These are phyloP conservation scores for Lepidurus packardi DNA, from an alignment of 1,140 invertebrate species.

Conservation along the genomic window DNA sequence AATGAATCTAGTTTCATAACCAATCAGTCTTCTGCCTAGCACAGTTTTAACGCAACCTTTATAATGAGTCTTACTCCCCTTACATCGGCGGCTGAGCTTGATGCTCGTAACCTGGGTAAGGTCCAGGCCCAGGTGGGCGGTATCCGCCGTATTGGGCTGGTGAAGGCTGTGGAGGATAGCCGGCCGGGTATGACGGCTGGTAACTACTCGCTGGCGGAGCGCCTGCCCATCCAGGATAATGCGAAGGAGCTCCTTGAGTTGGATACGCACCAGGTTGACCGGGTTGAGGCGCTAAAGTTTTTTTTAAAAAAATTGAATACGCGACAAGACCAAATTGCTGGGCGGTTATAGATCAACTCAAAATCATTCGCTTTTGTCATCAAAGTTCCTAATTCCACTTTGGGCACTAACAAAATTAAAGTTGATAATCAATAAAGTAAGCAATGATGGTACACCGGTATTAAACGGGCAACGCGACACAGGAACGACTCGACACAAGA, in stretches of 20 bases:
- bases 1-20: no score
- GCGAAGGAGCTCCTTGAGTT: slow-evolving; percentile 24
- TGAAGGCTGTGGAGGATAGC: slow-evolving; percentile 47
- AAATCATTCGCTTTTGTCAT: slow-evolving; percentile 12
- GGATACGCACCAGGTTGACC: slow-evolving; percentile 42
- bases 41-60: no score
- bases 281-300: slow-evolving; percentile 43
- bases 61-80: not conserved
- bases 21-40: no score
- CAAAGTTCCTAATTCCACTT: not conserved
- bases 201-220: slow-evolving; percentile 37
- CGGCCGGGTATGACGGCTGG: slow-evolving; percentile 40
- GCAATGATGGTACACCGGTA: no score
- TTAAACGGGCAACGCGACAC: no score
- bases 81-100: slow-evolving; percentile 2
- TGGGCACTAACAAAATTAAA: not conserved
- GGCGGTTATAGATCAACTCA: not conserved
- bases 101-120: slow-evolving; percentile 32
- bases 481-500: no score
- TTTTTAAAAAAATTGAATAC: not conserved
- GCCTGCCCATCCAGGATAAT: slow-evolving; percentile 31
- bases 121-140: slow-evolving; percentile 36
- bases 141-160: slow-evolving; percentile 40
- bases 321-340: not conserved
- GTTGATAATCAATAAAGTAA: no score